Base-by-base conservation (phyloP, 2,797 vertebrate genomes). In the Leptatherina wallacei region DNA sequence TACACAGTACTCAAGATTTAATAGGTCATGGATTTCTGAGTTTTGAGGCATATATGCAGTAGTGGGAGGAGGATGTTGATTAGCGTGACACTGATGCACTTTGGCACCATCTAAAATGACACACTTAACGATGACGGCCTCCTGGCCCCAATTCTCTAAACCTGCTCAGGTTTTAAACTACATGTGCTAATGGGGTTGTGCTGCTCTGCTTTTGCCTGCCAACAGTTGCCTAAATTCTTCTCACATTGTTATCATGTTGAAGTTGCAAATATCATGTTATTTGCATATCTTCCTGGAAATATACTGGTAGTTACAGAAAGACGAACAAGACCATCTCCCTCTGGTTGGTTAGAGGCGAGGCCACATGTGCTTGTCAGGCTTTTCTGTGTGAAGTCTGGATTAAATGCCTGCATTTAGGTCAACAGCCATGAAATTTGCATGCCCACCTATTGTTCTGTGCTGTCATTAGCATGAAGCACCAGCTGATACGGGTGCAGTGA, bases 351-450 rank as follows among this genome's bases (percentile, higher is more conserved):
- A 7, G 59, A 66, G 75, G 62, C 67, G 52, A 64, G 64, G 65
- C 65, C 62, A 68, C 73, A 6, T 80, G 51, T 84, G 79, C 85
- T 78, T 79, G 72, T 83, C 56, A 70, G 72, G 66, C 79, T 66
- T 94, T 89, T 88, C 78, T 77, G 79, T 89, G 83, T 63, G 82
- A 85, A 73, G 83, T 84, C 77, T 83, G 89, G 91, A 92, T 93
- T 93, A 89, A 84, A 85, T 61, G 4, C 54, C 3, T 16, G 42
- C 78, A 86, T 89, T 90, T 78, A 86, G 92, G 91, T 93, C 90
- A 93, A 81, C 89, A 82, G 81, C 82, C 81, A 83, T 82, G 74
- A 87, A 74, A 92, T 88, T 68, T 86, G 84, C 75, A 81, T 75
- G 58, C 20, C 59, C 63, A 61, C 75, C 87, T 78, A 89, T 92